These are phyloP conservation scores for Papilio elwesi DNA, from an alignment of 2,888 invertebrate species.

Conservation along the genomic window DNA sequence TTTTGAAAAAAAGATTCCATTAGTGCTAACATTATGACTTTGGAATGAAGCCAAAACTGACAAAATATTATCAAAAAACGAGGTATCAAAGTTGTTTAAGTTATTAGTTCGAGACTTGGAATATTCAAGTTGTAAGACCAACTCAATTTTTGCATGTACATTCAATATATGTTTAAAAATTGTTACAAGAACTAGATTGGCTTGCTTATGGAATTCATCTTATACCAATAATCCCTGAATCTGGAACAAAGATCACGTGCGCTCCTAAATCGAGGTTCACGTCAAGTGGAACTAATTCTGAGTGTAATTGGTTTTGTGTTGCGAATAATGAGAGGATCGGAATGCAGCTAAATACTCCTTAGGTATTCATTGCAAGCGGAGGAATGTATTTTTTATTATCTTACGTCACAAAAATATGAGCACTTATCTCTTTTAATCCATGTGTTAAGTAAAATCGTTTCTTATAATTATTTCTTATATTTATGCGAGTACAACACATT, in stretches of 20 bases:
- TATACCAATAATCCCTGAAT: background rate
- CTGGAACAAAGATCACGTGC: constrained; percentile 32
- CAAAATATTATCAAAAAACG: background rate
- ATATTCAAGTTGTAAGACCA: too few species aligned
- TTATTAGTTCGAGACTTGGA: background rate
- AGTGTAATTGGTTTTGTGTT: constrained; percentile 28
- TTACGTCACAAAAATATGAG: too few species aligned
- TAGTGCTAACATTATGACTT: constrained; percentile 1
- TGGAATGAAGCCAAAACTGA: background rate
- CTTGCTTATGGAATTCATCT: background rate
- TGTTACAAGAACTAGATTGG: background rate
- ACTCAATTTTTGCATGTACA: too few species aligned
- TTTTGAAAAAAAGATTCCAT: constrained; percentile 7
- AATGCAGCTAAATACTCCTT: background rate
- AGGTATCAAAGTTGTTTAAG: background rate
- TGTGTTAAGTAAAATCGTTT: too few species aligned
- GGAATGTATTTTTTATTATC: background rate
- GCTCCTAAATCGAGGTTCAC: constrained; percentile 19
- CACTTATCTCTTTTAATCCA: background rate
- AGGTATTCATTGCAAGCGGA: background rate
- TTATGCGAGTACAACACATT: too few species aligned
- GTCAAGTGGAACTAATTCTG: constrained; percentile 23
- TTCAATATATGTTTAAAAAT: too few species aligned
- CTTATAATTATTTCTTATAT: too few species aligned
- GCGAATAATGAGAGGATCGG: constrained; percentile 25